phyloP scores from a whole-genome alignment of 2,888 invertebrate genomes.

The Thera britannica region DNA sequence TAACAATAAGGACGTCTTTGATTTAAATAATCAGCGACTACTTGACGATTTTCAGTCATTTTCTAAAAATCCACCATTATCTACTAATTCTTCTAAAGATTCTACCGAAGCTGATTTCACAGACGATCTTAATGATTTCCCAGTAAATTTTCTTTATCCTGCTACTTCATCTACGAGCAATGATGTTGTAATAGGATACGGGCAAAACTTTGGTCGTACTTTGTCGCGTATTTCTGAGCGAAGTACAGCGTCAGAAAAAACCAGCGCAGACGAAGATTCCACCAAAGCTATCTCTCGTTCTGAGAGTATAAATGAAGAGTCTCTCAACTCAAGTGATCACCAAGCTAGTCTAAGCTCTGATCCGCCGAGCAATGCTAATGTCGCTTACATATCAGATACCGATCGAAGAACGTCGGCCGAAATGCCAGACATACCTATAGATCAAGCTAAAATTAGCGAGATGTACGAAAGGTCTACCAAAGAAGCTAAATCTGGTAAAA shows the following conservation, averaged over 20 bases:
- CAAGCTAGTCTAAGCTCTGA: constrained; percentile 94
- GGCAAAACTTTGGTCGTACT: constrained; percentile 91
- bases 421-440: constrained; percentile 93
- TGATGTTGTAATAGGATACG: constrained; percentile 89
- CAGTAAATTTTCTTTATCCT: constrained; percentile 90
- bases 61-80: constrained; percentile 78
- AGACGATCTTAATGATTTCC: constrained; percentile 91
- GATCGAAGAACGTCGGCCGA: constrained; percentile 93
- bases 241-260: constrained; percentile 94
- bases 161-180: constrained; percentile 86
- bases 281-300: constrained; percentile 94
- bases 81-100: constrained; percentile 80
- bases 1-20: constrained; percentile 77
- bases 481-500: constrained; percentile 64
- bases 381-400: constrained; percentile 91
- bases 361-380: constrained; percentile 90
- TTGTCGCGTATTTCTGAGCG: constrained; percentile 94
- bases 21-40: constrained; percentile 74
- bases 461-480: constrained; percentile 84
- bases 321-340: constrained; percentile 92
- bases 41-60: constrained; percentile 81
- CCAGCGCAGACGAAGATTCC: constrained; percentile 93
- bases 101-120: constrained; percentile 88
- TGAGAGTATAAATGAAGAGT: constrained; percentile 93
- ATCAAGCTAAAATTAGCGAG: constrained; percentile 86